phyloP scores from a whole-genome alignment of 2,113 vertebrate species.

The Colius striatus region DNA sequence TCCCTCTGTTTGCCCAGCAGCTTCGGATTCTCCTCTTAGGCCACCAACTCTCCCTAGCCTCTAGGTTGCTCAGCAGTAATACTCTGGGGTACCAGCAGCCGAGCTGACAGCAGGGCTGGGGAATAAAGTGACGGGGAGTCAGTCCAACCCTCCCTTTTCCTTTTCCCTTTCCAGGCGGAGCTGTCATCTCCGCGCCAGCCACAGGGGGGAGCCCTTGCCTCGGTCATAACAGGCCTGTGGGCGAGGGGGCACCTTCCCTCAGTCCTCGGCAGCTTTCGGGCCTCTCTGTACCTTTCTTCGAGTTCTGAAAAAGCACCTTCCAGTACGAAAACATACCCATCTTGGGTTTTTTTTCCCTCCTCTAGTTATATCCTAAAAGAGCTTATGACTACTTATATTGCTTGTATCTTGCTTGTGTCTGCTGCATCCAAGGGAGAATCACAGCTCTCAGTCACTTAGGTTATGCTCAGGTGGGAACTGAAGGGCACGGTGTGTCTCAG shows the following conservation, averaged over 20 bases:
- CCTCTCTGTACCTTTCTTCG: neutral
- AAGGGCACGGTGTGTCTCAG: neutral
- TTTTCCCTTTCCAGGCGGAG: neutral
- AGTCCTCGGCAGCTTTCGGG: fast-evolving
- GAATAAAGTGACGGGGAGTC: neutral
- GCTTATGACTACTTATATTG: neutral
- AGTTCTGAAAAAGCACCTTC: neutral
- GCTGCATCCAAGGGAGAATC: neutral
- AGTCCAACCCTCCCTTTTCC: fast-evolving
- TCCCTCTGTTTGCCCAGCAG: neutral
- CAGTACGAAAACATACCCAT: neutral
- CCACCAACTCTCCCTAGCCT: neutral
- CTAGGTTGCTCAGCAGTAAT: neutral
- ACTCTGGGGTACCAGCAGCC: neutral
- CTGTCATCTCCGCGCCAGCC: neutral
- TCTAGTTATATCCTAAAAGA: neutral
- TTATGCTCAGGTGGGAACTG: neutral
- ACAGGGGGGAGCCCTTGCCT: neutral
- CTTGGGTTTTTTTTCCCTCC: neutral
- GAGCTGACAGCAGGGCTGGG: neutral
- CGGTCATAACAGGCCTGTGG: neutral
- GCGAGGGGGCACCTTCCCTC: fast-evolving
- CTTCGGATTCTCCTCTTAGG: neutral
- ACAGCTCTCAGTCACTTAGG: neutral
- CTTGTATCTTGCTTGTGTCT: neutral